Evolutionary conservation across 2,797 vertebrate species (phyloP).

Genomic region (Chrysocyon brachyurus): DNA sequence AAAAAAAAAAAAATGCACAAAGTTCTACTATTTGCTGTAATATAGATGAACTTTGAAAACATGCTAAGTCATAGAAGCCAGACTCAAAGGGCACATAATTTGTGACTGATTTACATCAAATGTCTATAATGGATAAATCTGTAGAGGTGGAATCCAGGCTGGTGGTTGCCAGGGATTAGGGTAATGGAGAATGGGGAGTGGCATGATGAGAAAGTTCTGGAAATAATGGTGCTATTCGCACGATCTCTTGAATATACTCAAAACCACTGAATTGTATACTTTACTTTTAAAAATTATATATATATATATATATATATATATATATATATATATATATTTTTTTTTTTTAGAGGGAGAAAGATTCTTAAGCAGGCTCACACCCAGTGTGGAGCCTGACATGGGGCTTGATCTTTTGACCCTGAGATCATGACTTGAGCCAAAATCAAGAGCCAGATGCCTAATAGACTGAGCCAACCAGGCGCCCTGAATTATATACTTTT

Average conservation of each 20-base stretch:
- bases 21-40: background rate
- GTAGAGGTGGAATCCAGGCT: background rate
- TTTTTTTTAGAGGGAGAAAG: background rate
- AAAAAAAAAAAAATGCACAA: background rate
- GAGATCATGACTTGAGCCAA: background rate
- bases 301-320: no score
- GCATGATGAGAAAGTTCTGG: background rate
- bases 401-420: background rate
- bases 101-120: background rate
- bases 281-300: background rate
- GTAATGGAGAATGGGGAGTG: background rate
- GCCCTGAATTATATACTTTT: background rate
- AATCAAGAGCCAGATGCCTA: background rate
- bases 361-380: background rate
- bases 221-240: background rate
- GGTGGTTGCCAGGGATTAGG: background rate
- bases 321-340: no score
- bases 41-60: conserved; percentile 9
- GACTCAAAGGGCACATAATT: background rate
- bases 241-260: conserved; percentile 6
- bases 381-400: background rate
- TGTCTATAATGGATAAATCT: background rate
- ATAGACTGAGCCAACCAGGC: no score
- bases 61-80: background rate
- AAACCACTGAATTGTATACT: background rate